Evolutionary conservation across 2,113 vertebrate species (phyloP).

Genomic region (Aplodontia rufa): DNA sequence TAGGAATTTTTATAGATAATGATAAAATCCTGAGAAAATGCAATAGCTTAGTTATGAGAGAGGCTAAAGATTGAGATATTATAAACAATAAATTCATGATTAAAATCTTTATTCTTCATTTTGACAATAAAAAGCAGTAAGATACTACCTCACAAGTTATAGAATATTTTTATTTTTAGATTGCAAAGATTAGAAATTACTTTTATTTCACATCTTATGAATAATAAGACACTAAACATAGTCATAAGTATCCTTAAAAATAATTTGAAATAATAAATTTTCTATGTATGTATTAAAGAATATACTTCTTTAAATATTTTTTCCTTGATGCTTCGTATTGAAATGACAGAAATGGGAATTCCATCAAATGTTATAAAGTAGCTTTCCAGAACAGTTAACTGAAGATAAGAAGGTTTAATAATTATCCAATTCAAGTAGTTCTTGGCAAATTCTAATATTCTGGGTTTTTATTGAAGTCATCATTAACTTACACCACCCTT

Average conservation of each 20-base stretch:
- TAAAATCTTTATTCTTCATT: not conserved
- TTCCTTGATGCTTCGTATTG: not conserved
- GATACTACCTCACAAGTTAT: not conserved
- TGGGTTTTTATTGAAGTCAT: not conserved
- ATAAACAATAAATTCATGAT: not conserved
- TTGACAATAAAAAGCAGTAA: not conserved
- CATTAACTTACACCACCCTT: not conserved
- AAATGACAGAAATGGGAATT: not conserved
- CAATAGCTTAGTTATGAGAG: not conserved
- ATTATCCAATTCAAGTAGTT: not conserved
- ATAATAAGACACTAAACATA: not conserved
- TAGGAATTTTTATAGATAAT: not conserved
- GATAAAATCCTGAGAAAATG: conserved; percentile 52
- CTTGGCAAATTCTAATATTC: not conserved
- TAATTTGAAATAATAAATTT: not conserved
- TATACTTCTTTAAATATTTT: not conserved
- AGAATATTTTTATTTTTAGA: not conserved
- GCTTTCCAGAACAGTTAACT: not conserved
- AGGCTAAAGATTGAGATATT: not conserved
- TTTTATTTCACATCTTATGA: not conserved
- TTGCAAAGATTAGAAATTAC: not conserved
- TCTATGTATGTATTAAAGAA: not conserved
- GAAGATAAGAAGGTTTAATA: not conserved
- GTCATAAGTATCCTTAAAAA: not conserved
- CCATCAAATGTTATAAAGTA: not conserved